Conservation (phyloP, 2,797 vertebrate species). For the Pteropus rufus region DNA sequence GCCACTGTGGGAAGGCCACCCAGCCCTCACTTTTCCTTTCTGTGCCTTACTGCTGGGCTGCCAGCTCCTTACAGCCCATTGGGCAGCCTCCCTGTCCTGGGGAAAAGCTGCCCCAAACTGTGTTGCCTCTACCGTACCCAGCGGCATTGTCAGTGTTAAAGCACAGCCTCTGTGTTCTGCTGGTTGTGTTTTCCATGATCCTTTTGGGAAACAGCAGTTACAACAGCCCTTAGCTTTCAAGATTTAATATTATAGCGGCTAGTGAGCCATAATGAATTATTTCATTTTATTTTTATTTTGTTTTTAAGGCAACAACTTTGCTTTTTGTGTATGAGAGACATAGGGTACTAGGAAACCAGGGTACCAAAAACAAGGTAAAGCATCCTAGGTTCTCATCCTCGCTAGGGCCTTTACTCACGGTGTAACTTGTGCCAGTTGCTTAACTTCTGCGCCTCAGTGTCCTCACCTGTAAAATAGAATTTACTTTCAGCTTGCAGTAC, state of each 20-base stretch:
- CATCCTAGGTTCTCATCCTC: neutral
- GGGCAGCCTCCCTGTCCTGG: neutral
- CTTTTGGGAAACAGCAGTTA: neutral
- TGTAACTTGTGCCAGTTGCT: neutral
- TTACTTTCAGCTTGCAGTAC: neutral
- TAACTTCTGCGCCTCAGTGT: neutral
- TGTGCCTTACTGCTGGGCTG: neutral
- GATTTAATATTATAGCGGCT: neutral
- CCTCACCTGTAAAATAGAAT: neutral
- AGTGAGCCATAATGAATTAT: neutral
- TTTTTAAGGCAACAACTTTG: neutral
- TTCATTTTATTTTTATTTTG: neutral
- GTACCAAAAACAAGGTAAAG: neutral
- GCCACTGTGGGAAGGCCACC: no score
- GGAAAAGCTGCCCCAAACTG: neutral
- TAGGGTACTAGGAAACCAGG: neutral
- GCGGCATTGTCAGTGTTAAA: accelerated
- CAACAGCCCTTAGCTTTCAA: constrained; percentile 11
- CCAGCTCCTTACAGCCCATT: neutral
- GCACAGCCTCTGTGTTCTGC: neutral
- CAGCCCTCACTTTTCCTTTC: neutral
- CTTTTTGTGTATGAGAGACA: neutral
- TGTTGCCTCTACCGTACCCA: neutral
- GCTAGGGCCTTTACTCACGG: neutral
- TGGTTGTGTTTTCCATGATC: neutral